phyloP scores from a whole-genome alignment of 2,113 vertebrate genomes.

The Aramus guarauna region DNA sequence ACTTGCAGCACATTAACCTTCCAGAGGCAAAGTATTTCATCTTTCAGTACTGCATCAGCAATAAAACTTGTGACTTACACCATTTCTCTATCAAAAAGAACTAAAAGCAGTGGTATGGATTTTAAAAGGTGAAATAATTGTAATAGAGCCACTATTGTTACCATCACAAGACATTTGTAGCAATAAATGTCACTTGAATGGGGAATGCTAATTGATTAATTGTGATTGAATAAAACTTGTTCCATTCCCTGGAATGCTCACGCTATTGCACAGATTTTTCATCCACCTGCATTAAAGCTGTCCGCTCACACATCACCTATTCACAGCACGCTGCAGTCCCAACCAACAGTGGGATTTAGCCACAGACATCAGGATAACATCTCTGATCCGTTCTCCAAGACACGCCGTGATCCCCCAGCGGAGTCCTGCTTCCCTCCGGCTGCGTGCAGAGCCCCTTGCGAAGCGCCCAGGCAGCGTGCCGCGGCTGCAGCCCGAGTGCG shows the following conservation, averaged over 20 bases:
- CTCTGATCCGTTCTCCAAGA: neutral
- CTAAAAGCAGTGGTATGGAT: neutral
- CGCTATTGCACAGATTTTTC: neutral
- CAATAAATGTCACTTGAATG: neutral
- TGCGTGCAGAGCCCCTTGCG: neutral
- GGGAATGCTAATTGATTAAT: neutral
- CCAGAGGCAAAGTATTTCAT: slow-evolving; percentile 28
- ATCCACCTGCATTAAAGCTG: neutral
- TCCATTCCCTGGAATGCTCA: neutral
- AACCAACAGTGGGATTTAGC: neutral
- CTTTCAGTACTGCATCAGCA: slow-evolving; percentile 8
- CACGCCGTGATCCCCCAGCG: neutral
- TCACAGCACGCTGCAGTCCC: neutral
- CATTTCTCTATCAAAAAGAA: neutral
- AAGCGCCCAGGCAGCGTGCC: neutral
- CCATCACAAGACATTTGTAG: neutral
- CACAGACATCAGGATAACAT: neutral
- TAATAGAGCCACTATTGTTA: neutral
- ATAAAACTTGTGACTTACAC: neutral
- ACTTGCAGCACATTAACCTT: slow-evolving; percentile 56
- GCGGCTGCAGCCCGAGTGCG: neutral
- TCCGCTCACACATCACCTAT: neutral
- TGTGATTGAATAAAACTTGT: neutral
- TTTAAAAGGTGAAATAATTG: neutral
- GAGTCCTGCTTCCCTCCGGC: neutral